Percentiles rank a stretch among this genome's conserved stretches.
Evolutionary conservation across 2,888 invertebrate species (phyloP).

Genomic region (Amblyjoppa fuscipennis): DNA sequence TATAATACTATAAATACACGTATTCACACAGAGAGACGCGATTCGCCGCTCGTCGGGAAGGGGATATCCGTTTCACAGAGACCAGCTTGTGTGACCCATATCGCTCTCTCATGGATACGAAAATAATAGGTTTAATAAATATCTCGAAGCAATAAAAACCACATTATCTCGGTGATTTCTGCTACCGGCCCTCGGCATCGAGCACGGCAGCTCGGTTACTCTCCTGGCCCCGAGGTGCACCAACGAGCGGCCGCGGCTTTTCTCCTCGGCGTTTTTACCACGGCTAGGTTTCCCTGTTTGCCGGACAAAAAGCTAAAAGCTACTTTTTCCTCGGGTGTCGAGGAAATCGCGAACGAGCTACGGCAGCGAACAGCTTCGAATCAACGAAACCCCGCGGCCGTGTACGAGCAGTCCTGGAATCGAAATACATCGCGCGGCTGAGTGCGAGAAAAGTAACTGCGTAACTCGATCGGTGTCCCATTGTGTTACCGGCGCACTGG

Average conservation of each 20-base stretch:
- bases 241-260: background rate
- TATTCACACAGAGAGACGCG: background rate
- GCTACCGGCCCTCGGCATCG: background rate
- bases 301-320: background rate
- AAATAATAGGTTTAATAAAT: conserved; percentile 31
- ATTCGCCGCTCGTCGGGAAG: conserved; percentile 20
- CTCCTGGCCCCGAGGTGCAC: background rate
- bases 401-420: background rate
- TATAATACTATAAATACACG: conserved; percentile 23
- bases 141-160: conserved; percentile 2
- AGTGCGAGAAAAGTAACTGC: conserved; percentile 36
- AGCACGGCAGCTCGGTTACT: conserved; percentile 5
- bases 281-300: background rate
- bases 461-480: conserved; percentile 45
- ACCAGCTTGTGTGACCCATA: conserved; percentile 58
- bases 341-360: background rate
- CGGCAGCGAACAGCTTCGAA: background rate
- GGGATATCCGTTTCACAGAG: conserved; percentile 31
- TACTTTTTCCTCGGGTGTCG: background rate
- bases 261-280: background rate
- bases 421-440: conserved; percentile 1
- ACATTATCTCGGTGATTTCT: conserved; percentile 18
- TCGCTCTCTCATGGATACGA: conserved; percentile 40
- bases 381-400: background rate
- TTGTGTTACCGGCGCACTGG: conserved; percentile 48